phyloP scores from a whole-genome alignment of 2,888 invertebrate species.

The Zele albiditarsus region DNA sequence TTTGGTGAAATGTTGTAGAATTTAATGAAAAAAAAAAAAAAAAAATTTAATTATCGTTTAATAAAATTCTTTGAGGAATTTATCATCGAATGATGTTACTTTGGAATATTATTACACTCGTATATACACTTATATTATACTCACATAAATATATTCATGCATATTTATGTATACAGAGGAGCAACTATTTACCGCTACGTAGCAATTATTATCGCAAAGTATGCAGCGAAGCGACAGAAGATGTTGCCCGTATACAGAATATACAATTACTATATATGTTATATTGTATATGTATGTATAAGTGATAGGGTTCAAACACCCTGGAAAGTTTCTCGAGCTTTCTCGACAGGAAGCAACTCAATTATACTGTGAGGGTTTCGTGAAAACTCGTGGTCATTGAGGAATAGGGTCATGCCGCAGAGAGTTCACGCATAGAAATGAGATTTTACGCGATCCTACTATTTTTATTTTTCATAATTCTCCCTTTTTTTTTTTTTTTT shows the following conservation, averaged over 20 bases:
- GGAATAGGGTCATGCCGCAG: constrained; percentile 12
- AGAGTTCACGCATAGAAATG: constrained; percentile 58
- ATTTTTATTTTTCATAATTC: not conserved
- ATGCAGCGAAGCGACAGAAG: not conserved
- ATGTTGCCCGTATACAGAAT: constrained; percentile 2
- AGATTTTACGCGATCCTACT: constrained; percentile 53
- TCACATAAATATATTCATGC: not conserved
- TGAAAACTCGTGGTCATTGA: constrained; percentile 30
- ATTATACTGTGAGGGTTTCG: constrained; percentile 26
- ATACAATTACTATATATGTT: not conserved
- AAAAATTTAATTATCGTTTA: not conserved
- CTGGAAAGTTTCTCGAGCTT: constrained; percentile 10
- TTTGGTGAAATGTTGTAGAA: not conserved
- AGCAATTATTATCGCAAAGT: constrained; percentile 15
- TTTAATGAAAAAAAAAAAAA: not conserved
- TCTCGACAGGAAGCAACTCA: constrained; percentile 12
- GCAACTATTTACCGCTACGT: not conserved
- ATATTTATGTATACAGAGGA: not conserved
- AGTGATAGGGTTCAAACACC: constrained; percentile 14
- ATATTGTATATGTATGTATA: not conserved
- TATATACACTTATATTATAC: not conserved
- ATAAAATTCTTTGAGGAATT: not conserved
- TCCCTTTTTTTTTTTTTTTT: not conserved
- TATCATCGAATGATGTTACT: not conserved
- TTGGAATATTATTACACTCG: not conserved